Percentiles rank a stretch among this genome's conserved stretches.
These are phyloP conservation scores for Paraplagusia blochii DNA, from an alignment of 2,113 vertebrate species.

Conservation along the genomic window DNA sequence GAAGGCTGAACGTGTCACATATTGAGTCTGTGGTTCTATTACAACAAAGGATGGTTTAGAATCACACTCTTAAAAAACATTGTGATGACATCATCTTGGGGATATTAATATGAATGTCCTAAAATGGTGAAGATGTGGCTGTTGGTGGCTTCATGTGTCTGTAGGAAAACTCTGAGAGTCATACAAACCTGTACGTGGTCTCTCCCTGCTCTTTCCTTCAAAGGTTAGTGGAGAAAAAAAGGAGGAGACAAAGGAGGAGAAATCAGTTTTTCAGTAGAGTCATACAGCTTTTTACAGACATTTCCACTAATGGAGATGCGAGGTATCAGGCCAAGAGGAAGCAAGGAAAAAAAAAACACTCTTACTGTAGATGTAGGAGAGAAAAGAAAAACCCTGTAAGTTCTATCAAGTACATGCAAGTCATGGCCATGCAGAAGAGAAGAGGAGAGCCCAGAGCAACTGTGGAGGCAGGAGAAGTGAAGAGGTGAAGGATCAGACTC, in stretches of 20 bases:
- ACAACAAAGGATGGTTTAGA: too few species aligned
- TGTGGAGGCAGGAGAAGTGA: not conserved
- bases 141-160: constrained; percentile 11
- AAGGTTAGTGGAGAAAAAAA: constrained; percentile 61
- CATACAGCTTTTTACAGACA: constrained; percentile 37
- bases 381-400: not conserved
- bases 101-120: too few species aligned
- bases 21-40: not conserved
- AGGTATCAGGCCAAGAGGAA: constrained; percentile 27
- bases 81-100: not conserved
- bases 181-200: constrained; percentile 72
- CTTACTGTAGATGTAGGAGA: too few species aligned
- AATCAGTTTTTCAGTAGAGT: constrained; percentile 53
- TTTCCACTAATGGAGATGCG: constrained; percentile 31
- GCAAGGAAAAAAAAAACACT: constrained; percentile 2
- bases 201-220: constrained; percentile 76
- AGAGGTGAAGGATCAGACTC: not conserved
- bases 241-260: constrained; percentile 64
- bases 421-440: constrained; percentile 37
- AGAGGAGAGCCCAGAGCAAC: constrained; percentile 11
- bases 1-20: not conserved
- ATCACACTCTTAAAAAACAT: not conserved
- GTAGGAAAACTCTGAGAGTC: constrained; percentile 21
- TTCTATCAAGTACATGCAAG: constrained; percentile 48
- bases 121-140: not conserved